phyloP scores from a whole-genome alignment of 2,888 invertebrate genomes.

The Lathronympha strigana region DNA sequence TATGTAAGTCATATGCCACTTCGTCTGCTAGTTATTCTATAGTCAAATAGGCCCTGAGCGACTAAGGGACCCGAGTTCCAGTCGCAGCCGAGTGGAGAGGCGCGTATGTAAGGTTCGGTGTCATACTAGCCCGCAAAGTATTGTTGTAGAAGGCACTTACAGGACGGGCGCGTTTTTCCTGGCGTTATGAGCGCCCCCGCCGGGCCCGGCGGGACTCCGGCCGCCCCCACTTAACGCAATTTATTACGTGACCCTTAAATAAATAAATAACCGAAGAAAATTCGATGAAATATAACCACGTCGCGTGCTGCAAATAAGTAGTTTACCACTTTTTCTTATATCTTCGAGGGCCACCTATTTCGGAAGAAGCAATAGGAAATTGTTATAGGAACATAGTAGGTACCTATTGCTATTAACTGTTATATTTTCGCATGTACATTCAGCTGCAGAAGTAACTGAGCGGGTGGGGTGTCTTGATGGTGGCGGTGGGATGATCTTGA shows the following conservation, averaged over 20 bases:
- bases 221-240: conserved; percentile 84
- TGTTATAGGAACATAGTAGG: too few species aligned
- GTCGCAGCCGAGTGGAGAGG: conserved; percentile 4
- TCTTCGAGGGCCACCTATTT: too few species aligned
- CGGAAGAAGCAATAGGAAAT: too few species aligned
- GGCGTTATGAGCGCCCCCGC: conserved; percentile 78
- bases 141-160: conserved; percentile 80
- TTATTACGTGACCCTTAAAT: conserved; percentile 82
- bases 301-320: conserved; percentile 58
- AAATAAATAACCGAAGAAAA: conserved; percentile 82
- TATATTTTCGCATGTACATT: too few species aligned
- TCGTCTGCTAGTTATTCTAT: too few species aligned
- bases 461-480: too few species aligned
- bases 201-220: conserved; percentile 73
- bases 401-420: too few species aligned
- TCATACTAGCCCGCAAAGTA: conserved; percentile 63
- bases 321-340: conserved; percentile 51
- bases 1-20: too few species aligned
- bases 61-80: too few species aligned
- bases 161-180: conserved; percentile 74
- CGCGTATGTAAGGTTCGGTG: conserved; percentile 43
- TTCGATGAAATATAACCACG: conserved; percentile 78
- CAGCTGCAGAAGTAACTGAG: too few species aligned
- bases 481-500: too few species aligned
- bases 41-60: too few species aligned